Base-by-base conservation (phyloP, 2,888 invertebrate species). In the Sclerodermus sp. region DNA sequence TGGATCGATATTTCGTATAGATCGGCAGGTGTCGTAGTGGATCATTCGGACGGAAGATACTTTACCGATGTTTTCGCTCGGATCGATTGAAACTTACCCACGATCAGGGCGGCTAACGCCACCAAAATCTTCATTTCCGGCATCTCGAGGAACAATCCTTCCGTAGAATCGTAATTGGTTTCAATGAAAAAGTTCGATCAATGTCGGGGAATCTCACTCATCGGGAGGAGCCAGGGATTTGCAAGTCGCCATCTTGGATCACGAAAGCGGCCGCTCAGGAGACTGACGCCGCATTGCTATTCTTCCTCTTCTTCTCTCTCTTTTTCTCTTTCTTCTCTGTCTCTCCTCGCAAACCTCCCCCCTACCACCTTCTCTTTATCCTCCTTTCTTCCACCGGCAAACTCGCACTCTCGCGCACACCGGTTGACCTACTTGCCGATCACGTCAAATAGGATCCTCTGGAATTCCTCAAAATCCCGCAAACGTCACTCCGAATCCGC, bases 191-290 rank as follows among this genome's bases (percentile, higher is more conserved):
- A 39, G 5, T 15, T n/a, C 15, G 37, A 45, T 45, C 45, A 45
- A 17, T 16, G 2, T 23, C 10, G 10, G 18, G 32, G 14, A 37
- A 31, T 29, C 13, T 34, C 13, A 43, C 47, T 17, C 17, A 39
- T 16, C 48, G 17, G 34, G 14, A 15, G 8, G 18, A 45, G 46
- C 4, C 3, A 23, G 15, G 15, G 61, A 62, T 45, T 61, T 58
- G 43, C 59, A 43, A 47, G 58, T 53, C 66, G 66, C 70, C 66
- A 68, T 68, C 58, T 68, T 70, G 64, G 55, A 55, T 60, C 52
- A 53, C 52, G 13, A 57, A 42, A 49, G 38, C 47, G 36, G 42
- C 38, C 17, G 52, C 39, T 47, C 47, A 55, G 47, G 47, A 43
- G 49, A 40, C 46, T 51, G 38, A 50, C 57, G 51, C 53, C 57